Conservation (phyloP, 2,797 vertebrate species). For the Muscicapa striata region DNA sequence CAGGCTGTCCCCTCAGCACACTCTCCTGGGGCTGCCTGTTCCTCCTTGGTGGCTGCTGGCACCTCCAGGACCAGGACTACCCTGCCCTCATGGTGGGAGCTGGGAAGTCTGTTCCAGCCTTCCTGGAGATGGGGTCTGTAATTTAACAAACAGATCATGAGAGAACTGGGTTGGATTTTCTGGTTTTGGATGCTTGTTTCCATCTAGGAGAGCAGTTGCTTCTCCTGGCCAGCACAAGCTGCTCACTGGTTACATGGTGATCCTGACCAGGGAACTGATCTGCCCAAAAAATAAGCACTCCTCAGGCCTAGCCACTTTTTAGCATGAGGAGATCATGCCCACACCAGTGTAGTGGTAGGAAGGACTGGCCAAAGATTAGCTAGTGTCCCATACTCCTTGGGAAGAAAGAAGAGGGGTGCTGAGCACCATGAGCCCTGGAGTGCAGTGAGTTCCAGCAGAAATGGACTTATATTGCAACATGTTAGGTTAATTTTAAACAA, state of each 20-base stretch:
- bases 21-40: neutral
- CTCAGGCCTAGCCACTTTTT: neutral
- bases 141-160: neutral
- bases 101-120: neutral
- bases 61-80: neutral
- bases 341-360: accelerated
- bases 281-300: neutral
- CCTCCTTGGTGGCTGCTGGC: accelerated
- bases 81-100: accelerated
- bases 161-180: neutral
- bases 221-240: neutral
- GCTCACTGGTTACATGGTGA: neutral
- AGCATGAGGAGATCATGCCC: neutral
- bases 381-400: neutral
- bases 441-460: neutral
- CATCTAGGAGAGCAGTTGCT: neutral
- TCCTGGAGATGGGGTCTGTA: neutral
- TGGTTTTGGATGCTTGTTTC: neutral
- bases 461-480: accelerated
- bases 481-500: neutral
- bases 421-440: neutral
- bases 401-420: neutral
- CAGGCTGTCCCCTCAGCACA: neutral
- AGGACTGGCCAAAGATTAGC: neutral
- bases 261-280: neutral